A percentile compares a stretch with the other conserved stretches of the same genome.
Evolutionary conservation across 2,888 invertebrate genomes (phyloP).

Genomic region (Parapristionchus giblindavisi): DNA sequence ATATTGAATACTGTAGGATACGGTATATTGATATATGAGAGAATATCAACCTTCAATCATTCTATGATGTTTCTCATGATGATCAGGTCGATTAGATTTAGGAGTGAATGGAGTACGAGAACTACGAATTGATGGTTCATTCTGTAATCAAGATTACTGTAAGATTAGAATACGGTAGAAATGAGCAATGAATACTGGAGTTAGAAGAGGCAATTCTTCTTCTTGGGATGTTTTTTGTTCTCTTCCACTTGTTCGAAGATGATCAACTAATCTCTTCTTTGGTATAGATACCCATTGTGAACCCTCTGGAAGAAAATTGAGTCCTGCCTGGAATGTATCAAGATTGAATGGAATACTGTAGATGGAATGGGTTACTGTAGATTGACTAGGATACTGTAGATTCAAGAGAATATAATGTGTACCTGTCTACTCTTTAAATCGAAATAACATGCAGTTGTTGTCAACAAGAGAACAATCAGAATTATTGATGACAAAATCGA

Average conservation of each 20-base stretch:
- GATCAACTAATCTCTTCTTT: constrained; percentile 9
- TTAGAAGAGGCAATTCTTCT: constrained; percentile 2
- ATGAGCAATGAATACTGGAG: neutral
- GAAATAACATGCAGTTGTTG: neutral
- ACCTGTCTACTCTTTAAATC: constrained; percentile 26
- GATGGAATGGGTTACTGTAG: neutral
- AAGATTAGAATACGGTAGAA: neutral
- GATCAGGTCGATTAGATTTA: neutral
- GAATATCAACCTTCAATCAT: constrained; percentile 21
- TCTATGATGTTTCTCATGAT: constrained; percentile 22
- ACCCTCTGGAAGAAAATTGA: constrained; percentile 18
- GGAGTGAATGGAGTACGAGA: neutral
- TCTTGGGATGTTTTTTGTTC: neutral
- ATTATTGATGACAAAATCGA: no score
- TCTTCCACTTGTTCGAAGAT: neutral
- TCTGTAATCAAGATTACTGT: neutral
- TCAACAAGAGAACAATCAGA: neutral
- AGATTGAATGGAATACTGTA: neutral
- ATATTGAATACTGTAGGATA: neutral
- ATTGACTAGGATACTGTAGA: no score
- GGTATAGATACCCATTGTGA: constrained; percentile 8
- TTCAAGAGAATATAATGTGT: no score
- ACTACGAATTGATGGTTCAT: neutral
- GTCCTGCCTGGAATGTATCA: constrained; percentile 3
- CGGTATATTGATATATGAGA: no score